Evolutionary conservation across 2,113 vertebrate genomes (phyloP).

Genomic region (human (Homo sapiens)): DNA sequence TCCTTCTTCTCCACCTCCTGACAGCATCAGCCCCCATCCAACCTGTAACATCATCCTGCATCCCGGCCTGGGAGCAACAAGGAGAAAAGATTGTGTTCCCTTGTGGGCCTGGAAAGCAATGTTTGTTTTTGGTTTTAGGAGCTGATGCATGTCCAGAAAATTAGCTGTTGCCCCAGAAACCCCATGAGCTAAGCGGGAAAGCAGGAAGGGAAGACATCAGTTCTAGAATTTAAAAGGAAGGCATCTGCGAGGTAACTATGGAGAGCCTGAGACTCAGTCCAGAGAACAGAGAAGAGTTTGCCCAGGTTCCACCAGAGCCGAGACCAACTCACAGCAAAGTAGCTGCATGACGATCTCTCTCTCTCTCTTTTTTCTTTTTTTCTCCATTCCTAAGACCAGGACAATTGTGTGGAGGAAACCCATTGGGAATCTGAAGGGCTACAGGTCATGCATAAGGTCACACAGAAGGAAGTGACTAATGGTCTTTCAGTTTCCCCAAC

Average conservation of each 20-base stretch:
- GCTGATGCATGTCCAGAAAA: neutral
- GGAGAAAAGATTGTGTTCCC: neutral
- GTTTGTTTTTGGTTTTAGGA: neutral
- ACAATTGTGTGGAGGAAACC: accelerated
- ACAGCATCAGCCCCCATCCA: neutral
- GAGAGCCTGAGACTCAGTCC: neutral
- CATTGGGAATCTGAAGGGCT: no score
- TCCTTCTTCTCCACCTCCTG: accelerated
- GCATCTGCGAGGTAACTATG: accelerated
- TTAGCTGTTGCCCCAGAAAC: neutral
- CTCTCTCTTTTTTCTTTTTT: neutral
- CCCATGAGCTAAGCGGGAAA: neutral
- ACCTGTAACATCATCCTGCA: neutral
- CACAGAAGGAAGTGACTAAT: neutral
- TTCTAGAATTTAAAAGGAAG: neutral
- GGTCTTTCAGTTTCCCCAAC: neutral
- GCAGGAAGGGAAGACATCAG: neutral
- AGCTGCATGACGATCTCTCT: neutral
- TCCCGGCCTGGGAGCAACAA: accelerated
- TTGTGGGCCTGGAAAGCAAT: neutral
- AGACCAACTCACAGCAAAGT: neutral
- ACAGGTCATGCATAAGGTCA: neutral
- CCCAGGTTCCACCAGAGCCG: accelerated
- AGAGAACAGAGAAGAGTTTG: neutral
- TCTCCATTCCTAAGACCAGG: neutral